Percentiles rank a stretch among this genome's conserved stretches.
phyloP scores from a whole-genome alignment of 37 sponge, comb jelly and placozoan species.

The Mnemiopsis leidyi region DNA sequence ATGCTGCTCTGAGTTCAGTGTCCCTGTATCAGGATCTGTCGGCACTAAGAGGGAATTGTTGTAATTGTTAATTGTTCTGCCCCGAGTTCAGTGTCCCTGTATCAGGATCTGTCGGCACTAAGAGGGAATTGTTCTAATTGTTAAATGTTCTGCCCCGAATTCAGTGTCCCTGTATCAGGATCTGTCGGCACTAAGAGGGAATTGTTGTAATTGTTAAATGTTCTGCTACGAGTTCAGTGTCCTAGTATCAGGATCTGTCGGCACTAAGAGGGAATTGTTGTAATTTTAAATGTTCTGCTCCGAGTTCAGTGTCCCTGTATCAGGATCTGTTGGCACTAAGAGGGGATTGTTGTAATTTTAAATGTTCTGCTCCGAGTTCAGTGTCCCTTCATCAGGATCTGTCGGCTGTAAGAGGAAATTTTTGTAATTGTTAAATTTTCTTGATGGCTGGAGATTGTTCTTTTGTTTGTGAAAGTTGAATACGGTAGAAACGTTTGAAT shows the following conservation, averaged over 20 bases:
- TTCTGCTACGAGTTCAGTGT: slow-evolving; percentile 21
- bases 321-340: background rate
- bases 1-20: slow-evolving; percentile 34
- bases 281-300: too few species aligned
- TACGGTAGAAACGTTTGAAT: too few species aligned
- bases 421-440: too few species aligned
- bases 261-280: too few species aligned
- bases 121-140: too few species aligned
- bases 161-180: background rate
- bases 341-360: too few species aligned
- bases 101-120: background rate
- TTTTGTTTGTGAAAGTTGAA: too few species aligned
- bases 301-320: background rate
- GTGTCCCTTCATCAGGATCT: background rate
- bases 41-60: too few species aligned
- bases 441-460: too few species aligned
- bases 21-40: background rate
- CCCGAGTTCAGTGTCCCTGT: slow-evolving; percentile 17
- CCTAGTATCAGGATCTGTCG: background rate
- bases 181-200: background rate
- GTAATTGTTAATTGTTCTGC: too few species aligned
- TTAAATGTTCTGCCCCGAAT: slow-evolving; percentile 13
- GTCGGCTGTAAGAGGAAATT: too few species aligned
- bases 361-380: slow-evolving; percentile 39
- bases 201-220: too few species aligned